phyloP scores from a whole-genome alignment of 2,888 invertebrate genomes.

The Erynnis tages region DNA sequence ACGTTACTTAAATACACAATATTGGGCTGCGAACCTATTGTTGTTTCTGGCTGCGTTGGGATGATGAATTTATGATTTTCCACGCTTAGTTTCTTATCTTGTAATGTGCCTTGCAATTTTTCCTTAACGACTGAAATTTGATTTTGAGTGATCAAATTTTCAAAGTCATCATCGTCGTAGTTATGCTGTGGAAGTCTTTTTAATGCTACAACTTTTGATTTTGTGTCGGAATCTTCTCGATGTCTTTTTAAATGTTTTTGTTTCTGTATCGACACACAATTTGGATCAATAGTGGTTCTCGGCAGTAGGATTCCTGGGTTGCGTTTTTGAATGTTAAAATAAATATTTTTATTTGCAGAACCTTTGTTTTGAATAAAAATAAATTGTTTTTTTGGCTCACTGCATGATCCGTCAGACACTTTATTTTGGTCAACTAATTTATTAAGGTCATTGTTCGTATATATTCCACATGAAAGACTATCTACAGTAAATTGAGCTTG shows the following conservation, averaged over 20 bases:
- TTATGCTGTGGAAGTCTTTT: constrained; percentile 74
- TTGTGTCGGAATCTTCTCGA: constrained; percentile 47
- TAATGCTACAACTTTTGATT: constrained; percentile 63
- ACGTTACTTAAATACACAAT: constrained; percentile 72
- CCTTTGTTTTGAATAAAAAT: constrained; percentile 67
- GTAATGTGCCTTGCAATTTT: constrained; percentile 67
- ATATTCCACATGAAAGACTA: background rate
- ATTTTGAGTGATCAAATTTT: constrained; percentile 79
- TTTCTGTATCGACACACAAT: constrained; percentile 77
- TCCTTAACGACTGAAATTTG: constrained; percentile 81
- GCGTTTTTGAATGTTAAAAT: constrained; percentile 64
- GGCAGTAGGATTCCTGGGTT: constrained; percentile 66
- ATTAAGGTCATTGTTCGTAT: constrained; percentile 51
- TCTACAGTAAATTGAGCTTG: constrained; percentile 34
- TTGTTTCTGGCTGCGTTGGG: constrained; percentile 52
- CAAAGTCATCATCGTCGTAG: constrained; percentile 77
- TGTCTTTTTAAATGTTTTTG: constrained; percentile 60
- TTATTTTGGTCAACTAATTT: constrained; percentile 53
- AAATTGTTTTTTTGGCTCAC: constrained; percentile 67
- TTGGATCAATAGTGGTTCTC: constrained; percentile 57
- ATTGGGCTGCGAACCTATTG: constrained; percentile 68
- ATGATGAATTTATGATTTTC: constrained; percentile 46
- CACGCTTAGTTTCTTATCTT: constrained; percentile 65
- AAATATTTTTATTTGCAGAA: constrained; percentile 59
- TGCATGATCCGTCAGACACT: constrained; percentile 50